These are phyloP conservation scores for Agelastica alni DNA, from an alignment of 2,888 invertebrate species.

Conservation along the genomic window DNA sequence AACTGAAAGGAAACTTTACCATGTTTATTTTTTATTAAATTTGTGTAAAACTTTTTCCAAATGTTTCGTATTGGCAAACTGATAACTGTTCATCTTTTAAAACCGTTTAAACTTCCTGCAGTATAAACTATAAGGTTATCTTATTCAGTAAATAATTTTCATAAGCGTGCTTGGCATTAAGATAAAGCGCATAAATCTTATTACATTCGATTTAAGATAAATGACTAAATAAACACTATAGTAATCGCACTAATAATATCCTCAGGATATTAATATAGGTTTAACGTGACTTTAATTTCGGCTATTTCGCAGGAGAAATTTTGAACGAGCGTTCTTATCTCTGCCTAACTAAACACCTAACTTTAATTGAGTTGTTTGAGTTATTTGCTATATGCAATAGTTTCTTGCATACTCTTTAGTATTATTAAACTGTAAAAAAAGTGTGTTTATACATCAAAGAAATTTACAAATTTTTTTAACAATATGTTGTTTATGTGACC, in stretches of 20 bases:
- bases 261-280: conserved; percentile 41
- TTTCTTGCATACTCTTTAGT: too few relatives aligned
- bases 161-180: conserved; percentile 1
- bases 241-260: conserved; percentile 34
- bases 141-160: conserved; percentile 10
- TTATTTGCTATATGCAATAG: conserved; percentile 1
- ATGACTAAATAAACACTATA: conserved; percentile 29
- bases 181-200: conserved; percentile 14
- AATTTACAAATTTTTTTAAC: too few relatives aligned
- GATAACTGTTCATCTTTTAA: too few relatives aligned
- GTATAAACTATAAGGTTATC: conserved; percentile 8
- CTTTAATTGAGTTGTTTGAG: conserved; percentile 14
- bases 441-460: too few relatives aligned
- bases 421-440: too few relatives aligned
- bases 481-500: too few relatives aligned
- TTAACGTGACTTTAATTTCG: conserved; percentile 42
- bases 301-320: conserved; percentile 27
- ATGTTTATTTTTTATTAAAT: too few relatives aligned
- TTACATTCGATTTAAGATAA: conserved; percentile 20
- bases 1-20: too few relatives aligned
- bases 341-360: conserved; percentile 9
- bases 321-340: conserved; percentile 23
- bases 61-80: too few relatives aligned
- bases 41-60: too few relatives aligned
- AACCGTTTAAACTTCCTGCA: background rate